phyloP scores from a whole-genome alignment of 2,113 vertebrate species.

The Zootoca vivipara region DNA sequence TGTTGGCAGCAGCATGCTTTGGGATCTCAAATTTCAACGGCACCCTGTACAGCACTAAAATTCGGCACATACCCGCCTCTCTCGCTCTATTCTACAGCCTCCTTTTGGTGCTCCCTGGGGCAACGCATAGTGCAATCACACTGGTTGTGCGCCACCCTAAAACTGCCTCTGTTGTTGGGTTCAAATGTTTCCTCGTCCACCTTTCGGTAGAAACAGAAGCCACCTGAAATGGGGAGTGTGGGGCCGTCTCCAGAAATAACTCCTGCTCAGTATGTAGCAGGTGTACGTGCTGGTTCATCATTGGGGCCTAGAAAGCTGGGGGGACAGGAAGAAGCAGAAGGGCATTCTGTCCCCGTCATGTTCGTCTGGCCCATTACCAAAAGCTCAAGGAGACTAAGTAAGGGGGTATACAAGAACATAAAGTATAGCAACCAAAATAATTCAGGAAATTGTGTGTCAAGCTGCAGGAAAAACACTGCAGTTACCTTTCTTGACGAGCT shows the following conservation, averaged over 20 bases:
- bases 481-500: constrained; percentile 82
- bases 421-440: not conserved
- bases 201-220: not conserved
- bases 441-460: not conserved
- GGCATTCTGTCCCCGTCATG: no score
- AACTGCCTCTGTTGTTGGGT: no score
- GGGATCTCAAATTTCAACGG: no score
- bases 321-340: not conserved
- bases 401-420: not conserved
- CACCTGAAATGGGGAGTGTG: not conserved
- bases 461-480: rapidly evolving
- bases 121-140: no score
- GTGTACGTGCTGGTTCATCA: not conserved
- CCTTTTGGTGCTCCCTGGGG: no score
- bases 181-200: no score
- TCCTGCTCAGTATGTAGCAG: not conserved
- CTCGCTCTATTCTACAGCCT: no score
- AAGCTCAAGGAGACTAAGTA: not conserved
- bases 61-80: no score
- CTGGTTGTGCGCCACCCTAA: no score
- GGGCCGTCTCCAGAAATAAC: not conserved
- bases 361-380: not conserved
- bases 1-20: no score
- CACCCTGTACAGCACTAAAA: no score
- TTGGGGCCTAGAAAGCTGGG: not conserved